Percentiles rank a stretch among this genome's conserved stretches.
These are phyloP conservation scores for Parthenolecanium corni DNA, from an alignment of 2,888 invertebrate species.

Conservation along the genomic window DNA sequence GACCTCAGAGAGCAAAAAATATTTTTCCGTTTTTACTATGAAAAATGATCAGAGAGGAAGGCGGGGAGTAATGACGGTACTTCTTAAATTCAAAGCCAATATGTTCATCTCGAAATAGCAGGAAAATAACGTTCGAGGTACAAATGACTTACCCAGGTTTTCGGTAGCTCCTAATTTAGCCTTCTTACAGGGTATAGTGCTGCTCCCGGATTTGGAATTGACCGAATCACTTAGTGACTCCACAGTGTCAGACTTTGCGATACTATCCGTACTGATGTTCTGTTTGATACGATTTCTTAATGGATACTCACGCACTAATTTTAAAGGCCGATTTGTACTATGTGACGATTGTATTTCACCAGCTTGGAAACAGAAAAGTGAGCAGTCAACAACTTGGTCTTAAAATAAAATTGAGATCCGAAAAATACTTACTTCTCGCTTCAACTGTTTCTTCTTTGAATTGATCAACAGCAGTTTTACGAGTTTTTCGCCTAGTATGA, in stretches of 20 bases:
- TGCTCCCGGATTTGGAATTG: conserved; percentile 26
- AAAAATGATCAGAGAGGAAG: too few species aligned
- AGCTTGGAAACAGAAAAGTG: too few species aligned
- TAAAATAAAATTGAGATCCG: too few species aligned
- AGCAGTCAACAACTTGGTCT: too few species aligned
- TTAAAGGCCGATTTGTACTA: background rate
- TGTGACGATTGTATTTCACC: too few species aligned
- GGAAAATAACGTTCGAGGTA: too few species aligned
- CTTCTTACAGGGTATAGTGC: conserved; percentile 30
- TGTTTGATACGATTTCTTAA: conserved; percentile 27
- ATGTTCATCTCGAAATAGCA: too few species aligned
- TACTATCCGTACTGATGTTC: conserved; percentile 17
- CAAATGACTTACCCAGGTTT: conserved; percentile 30
- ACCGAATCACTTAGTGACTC: conserved; percentile 17
- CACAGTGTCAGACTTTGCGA: conserved; percentile 11
- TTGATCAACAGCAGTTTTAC: conserved; percentile 3
- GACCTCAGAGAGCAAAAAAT: too few species aligned
- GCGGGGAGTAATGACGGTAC: too few species aligned
- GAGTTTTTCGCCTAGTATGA: background rate
- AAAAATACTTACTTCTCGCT: too few species aligned
- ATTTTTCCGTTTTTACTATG: too few species aligned
- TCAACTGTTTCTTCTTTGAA: background rate
- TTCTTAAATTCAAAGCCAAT: too few species aligned
- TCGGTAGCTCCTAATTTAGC: conserved; percentile 30
- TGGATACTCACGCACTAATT: conserved; percentile 27